Evolutionary conservation across 1,140 invertebrate species (phyloP), one percentile per base, ranked within the genome.

Genomic region (Ruditapes philippinarum): DNA sequence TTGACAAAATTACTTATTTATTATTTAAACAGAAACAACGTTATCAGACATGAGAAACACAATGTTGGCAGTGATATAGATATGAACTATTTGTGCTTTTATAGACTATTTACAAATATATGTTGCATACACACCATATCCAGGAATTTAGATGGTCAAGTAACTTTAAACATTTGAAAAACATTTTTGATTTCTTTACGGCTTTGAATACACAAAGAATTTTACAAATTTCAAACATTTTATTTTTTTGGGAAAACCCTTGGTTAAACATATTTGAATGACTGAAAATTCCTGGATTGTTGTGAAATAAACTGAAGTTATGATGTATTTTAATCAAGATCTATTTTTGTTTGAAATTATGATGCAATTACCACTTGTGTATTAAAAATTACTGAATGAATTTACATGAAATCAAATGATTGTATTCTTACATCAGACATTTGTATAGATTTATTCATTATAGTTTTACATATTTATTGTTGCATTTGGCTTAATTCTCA

Each of bases 231-330:
- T n/a, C n/a, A n/a, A n/a, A n/a, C n/a, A n/a, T n/a, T n/a, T n/a
- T n/a, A n/a, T n/a, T n/a, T n/a, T n/a, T n/a, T n/a, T n/a, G n/a
- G n/a, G n/a, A n/a, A n/a, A n/a, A n/a, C n/a, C n/a, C n/a, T n/a
- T n/a, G n/a, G n/a, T n/a, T n/a, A n/a, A n/a, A n/a, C n/a, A n/a
- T n/a, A n/a, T n/a, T n/a, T n/a, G n/a, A n/a, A n/a, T n/a, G n/a
- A n/a, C 79, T 81, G 25, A 84, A 84, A 84, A 84, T 84, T 84
- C 82, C 68, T 84, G 82, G 68, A 84, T 70, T 0, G 65, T 12
- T 17, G 45, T 84, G 40, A 73, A n/a, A n/a, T 9, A 84, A 84
- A 42, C 68, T 70, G 82, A 84, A 36, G 68, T 84, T 84, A 84
- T 73, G 65, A 54, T 11, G 0, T 73, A 28, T 68, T 65, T 83